Evolutionary conservation across 2,797 vertebrate species (phyloP).

Genomic region (Champsocephalus esox): DNA sequence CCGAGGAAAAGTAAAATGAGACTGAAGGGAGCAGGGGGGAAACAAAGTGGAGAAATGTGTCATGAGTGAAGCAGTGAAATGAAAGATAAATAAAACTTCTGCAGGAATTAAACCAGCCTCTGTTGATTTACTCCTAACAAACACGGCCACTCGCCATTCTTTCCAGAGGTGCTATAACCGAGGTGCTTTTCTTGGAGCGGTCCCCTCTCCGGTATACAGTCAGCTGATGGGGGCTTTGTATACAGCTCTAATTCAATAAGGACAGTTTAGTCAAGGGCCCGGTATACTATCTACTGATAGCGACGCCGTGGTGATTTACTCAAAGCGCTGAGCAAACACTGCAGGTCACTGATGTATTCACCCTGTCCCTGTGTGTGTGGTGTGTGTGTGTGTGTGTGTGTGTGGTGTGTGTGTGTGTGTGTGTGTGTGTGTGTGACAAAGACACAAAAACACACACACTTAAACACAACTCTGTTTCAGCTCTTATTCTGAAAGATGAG

Average conservation of each 20-base stretch:
- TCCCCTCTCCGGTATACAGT: conserved; percentile 45
- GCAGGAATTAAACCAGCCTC: conserved; percentile 76
- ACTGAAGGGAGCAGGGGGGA: conserved; percentile 17
- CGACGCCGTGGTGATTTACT: conserved; percentile 56
- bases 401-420: too few species aligned
- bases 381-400: too few species aligned
- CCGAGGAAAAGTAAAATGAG: conserved; percentile 45
- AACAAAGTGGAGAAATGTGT: conserved; percentile 53
- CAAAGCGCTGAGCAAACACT: conserved; percentile 56
- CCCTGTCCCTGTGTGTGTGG: conserved; percentile 11
- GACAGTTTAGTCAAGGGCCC: conserved; percentile 45
- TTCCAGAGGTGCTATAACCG: conserved; percentile 75
- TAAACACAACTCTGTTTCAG: conserved; percentile 29
- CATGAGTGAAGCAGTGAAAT: conserved; percentile 61
- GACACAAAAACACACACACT: conserved; percentile 17
- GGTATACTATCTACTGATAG: conserved; percentile 53
- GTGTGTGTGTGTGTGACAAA: conserved; percentile 34
- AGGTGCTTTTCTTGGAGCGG: conserved; percentile 76
- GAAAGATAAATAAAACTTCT: conserved; percentile 77
- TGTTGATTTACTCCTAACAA: conserved; percentile 84
- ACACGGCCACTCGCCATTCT: conserved; percentile 71
- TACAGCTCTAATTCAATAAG: conserved; percentile 59
- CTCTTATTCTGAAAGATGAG: conserved; percentile 79
- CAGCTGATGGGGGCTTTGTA: conserved; percentile 64
- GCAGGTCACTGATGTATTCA: conserved; percentile 57